These are phyloP conservation scores for Molanna angustata DNA, from an alignment of 2,888 invertebrate genomes.

Conservation along the genomic window DNA sequence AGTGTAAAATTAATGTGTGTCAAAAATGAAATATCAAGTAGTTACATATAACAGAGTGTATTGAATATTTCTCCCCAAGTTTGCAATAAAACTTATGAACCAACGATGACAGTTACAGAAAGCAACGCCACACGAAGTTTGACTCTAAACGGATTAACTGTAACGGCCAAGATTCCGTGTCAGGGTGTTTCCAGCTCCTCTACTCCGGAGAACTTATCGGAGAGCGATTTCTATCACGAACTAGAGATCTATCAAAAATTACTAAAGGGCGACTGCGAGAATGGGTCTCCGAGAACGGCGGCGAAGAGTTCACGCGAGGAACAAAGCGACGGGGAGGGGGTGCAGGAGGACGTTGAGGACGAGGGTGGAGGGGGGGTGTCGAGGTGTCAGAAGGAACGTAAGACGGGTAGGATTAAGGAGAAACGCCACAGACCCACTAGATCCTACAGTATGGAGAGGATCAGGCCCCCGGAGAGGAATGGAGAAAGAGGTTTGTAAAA, in stretches of 20 bases:
- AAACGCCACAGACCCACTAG: slow-evolving; percentile 24
- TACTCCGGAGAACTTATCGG: slow-evolving; percentile 33
- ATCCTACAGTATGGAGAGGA: slow-evolving; percentile 30
- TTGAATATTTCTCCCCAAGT: not conserved
- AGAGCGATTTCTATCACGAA: slow-evolving; percentile 49
- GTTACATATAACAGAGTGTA: not conserved
- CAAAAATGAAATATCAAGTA: not conserved
- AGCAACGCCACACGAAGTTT: slow-evolving; percentile 41
- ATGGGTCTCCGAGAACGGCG: slow-evolving; percentile 27
- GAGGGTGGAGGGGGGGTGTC: slow-evolving; percentile 20
- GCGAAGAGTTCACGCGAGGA: not conserved
- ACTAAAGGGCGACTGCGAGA: slow-evolving; percentile 35
- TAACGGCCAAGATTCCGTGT: slow-evolving; percentile 42
- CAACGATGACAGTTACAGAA: slow-evolving; percentile 34
- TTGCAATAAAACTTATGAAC: not conserved
- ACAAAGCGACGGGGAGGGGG: not conserved
- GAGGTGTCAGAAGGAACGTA: not conserved
- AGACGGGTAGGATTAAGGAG: slow-evolving; percentile 15
- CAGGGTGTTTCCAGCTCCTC: slow-evolving; percentile 36
- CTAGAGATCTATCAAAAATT: slow-evolving; percentile 49
- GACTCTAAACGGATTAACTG: slow-evolving; percentile 50
- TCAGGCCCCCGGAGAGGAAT: slow-evolving; percentile 16
- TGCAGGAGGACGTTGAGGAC: slow-evolving; percentile 12
- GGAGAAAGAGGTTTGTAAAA: too few species aligned
- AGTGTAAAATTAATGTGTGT: too few species aligned